Conservation (phyloP, 2,797 vertebrate species). For the Halcyon chelicuti region DNA sequence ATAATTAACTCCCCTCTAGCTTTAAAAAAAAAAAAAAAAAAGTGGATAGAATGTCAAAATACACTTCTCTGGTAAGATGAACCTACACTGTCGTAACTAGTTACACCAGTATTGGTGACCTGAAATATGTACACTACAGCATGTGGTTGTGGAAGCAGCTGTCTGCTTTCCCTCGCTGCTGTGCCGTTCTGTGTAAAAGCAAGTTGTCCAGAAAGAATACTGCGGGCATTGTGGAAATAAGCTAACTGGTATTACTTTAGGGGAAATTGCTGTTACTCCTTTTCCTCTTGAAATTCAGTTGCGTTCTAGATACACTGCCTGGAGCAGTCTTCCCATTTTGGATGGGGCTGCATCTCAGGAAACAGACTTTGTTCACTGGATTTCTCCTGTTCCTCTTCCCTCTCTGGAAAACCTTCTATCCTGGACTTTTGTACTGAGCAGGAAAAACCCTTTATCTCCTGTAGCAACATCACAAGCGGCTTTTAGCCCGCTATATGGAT, state of each 20-base stretch:
- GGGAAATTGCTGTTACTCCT: not conserved
- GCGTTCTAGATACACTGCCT: not conserved
- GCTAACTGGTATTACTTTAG: not conserved
- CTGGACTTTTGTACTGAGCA: not conserved
- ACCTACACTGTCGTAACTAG: not conserved
- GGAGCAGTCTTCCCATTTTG: not conserved
- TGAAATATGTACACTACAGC: not conserved
- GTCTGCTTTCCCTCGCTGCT: not conserved
- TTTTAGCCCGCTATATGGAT: not conserved
- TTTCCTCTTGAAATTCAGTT: not conserved
- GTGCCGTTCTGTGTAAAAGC: not conserved
- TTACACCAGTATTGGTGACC: not conserved
- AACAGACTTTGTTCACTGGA: not conserved
- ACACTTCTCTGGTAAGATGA: not conserved
- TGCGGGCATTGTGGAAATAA: not conserved
- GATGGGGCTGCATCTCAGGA: not conserved
- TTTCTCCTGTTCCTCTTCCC: not conserved
- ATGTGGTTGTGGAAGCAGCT: not conserved
- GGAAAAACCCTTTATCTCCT: not conserved
- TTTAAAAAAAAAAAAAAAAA: conserved; percentile 32
- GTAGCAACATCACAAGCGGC: not conserved
- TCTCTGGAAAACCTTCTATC: not conserved
- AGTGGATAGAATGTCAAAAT: conserved; percentile 43
- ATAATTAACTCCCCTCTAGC: conserved; percentile 54
- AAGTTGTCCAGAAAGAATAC: not conserved